phyloP scores from a whole-genome alignment of 2,797 vertebrate species.

The Discoglossus pictus region DNA sequence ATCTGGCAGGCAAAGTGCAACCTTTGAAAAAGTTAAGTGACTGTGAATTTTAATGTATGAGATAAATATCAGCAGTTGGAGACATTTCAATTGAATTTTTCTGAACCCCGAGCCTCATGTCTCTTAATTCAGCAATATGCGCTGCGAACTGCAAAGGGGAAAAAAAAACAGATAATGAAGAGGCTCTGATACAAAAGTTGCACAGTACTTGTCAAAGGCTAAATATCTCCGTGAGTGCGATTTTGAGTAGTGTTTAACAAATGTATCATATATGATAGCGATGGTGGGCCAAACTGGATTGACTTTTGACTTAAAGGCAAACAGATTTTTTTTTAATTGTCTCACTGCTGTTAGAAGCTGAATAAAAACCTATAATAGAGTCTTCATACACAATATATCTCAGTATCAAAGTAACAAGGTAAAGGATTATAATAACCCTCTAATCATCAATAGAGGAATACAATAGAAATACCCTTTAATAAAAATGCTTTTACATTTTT shows the following conservation, averaged over 20 bases:
- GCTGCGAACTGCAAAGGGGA: conserved; percentile 28
- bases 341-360: not conserved
- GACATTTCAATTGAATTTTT: conserved; percentile 36
- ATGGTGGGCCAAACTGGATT: not conserved
- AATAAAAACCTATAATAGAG: too few relatives aligned
- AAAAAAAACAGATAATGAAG: conserved; percentile 18
- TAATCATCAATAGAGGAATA: too few relatives aligned
- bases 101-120: conserved; percentile 9
- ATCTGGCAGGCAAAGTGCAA: conserved; percentile 23
- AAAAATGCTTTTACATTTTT: too few relatives aligned
- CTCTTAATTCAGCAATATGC: conserved; percentile 55
- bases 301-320: conserved; percentile 6
- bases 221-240: conserved; percentile 11
- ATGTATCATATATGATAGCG: conserved; percentile 7
- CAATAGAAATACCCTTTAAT: too few relatives aligned
- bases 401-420: too few relatives aligned
- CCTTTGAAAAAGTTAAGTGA: conserved; percentile 45
- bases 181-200: not conserved
- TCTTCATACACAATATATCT: too few relatives aligned
- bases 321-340: not conserved
- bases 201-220: conserved; percentile 35
- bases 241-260: conserved; percentile 31
- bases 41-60: conserved; percentile 42
- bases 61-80: conserved; percentile 22
- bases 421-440: too few relatives aligned